Conservation (phyloP, 2,113 vertebrate genomes). For the Cottus gobio region DNA sequence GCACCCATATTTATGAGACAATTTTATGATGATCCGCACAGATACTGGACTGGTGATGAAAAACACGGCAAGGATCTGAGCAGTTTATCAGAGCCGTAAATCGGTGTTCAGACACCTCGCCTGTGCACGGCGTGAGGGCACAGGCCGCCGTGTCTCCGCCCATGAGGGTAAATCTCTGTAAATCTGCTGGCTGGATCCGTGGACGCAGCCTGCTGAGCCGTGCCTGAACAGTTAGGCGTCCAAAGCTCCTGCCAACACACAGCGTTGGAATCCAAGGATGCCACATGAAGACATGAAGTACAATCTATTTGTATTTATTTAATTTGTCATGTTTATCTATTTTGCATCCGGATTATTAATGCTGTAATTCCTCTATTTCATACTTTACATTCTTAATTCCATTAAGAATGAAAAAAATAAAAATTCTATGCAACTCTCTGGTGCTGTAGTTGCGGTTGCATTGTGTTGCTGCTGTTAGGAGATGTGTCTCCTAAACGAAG, state of each 20-base stretch:
- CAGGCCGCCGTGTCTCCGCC: not conserved
- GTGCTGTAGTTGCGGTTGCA: not conserved
- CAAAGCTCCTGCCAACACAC: too few species aligned
- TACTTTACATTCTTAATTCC: not conserved
- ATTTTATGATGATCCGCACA: conserved; percentile 64
- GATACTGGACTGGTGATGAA: conserved; percentile 65
- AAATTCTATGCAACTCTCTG: too few species aligned
- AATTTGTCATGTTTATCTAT: not conserved
- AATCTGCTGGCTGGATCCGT: not conserved
- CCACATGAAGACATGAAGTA: too few species aligned
- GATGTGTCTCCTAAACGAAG: not conserved
- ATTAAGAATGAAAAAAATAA: too few species aligned
- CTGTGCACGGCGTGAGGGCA: not conserved
- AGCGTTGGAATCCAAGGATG: too few species aligned
- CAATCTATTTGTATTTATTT: not conserved
- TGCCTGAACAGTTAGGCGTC: too few species aligned
- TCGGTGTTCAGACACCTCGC: conserved; percentile 37
- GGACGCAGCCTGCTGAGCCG: conserved; percentile 8
- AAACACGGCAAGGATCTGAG: conserved; percentile 48
- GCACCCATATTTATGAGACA: conserved; percentile 53
- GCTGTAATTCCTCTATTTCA: not conserved
- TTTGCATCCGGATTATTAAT: not conserved
- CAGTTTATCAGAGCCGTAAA: conserved; percentile 55
- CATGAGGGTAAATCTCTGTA: conserved; percentile 36
- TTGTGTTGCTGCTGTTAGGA: not conserved